Conservation (phyloP, 2,113 vertebrate genomes). For the Phocoena sinus region DNA sequence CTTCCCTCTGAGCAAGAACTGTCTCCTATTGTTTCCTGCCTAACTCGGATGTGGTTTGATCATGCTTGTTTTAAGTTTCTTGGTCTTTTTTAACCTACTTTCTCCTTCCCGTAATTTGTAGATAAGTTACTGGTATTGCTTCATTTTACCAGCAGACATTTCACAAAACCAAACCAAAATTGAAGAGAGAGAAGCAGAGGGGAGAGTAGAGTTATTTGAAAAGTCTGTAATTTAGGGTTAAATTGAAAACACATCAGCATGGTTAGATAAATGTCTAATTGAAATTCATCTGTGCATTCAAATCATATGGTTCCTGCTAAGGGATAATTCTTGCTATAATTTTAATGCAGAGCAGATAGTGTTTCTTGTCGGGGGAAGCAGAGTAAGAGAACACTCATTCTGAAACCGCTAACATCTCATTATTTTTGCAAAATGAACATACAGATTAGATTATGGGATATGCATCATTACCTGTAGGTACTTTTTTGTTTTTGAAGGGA, state of each 20-base stretch:
- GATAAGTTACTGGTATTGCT: conserved; percentile 77
- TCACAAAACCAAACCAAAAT: conserved; percentile 73
- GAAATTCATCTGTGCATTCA: conserved; percentile 45
- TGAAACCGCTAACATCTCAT: background rate
- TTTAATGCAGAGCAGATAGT: background rate
- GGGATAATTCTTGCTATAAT: background rate
- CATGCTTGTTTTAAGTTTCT: conserved; percentile 76
- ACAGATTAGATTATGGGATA: background rate
- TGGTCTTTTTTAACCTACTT: conserved; percentile 90
- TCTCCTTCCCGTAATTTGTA: conserved; percentile 88
- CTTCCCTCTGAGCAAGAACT: conserved; percentile 77
- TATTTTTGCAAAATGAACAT: background rate
- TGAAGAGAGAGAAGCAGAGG: conserved; percentile 60
- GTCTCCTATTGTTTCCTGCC: conserved; percentile 78
- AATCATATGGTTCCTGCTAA: background rate
- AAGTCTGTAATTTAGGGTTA: conserved; percentile 61
- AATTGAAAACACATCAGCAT: conserved; percentile 58
- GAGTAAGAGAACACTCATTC: background rate
- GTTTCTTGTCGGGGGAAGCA: background rate
- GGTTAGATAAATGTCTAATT: conserved; percentile 14
- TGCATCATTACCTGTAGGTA: background rate
- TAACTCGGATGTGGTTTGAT: conserved; percentile 79
- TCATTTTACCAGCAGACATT: conserved; percentile 78
- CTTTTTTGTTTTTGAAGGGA: background rate
- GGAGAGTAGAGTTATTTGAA: conserved; percentile 53